Evolutionary conservation across 2,888 invertebrate species (phyloP).

Genomic region (Dicyrtoma fusca): DNA sequence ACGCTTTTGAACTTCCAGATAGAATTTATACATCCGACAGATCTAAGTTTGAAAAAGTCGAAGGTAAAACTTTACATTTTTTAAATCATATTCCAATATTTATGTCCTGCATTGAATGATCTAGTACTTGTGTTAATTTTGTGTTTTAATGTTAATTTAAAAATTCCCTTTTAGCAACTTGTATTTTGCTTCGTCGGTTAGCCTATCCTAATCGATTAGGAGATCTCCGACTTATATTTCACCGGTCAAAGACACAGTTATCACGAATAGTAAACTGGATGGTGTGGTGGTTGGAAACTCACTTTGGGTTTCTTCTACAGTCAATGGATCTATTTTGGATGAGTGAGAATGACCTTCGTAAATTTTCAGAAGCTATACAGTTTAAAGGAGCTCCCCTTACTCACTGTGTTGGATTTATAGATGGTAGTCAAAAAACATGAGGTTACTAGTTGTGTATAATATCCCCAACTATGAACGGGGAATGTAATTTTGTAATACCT

Average conservation of each 20-base stretch:
- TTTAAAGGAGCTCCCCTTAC: slow-evolving; percentile 5
- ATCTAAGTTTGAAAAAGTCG: not conserved
- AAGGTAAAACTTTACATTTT: not conserved
- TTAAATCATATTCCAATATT: not conserved
- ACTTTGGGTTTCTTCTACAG: not conserved
- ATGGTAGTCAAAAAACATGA: too few relatives aligned
- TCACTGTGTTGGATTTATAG: slow-evolving; percentile 24
- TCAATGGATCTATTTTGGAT: slow-evolving; percentile 12
- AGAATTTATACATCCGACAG: not conserved
- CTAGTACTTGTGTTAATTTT: too few relatives aligned
- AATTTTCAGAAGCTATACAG: not conserved
- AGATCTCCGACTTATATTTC: not conserved
- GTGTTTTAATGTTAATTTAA: not conserved
- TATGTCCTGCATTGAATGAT: too few relatives aligned
- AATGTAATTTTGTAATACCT: too few relatives aligned
- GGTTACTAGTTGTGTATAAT: too few relatives aligned
- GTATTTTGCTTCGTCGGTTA: slow-evolving; percentile 26
- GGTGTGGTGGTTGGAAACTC: not conserved
- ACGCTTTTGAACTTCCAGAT: not conserved
- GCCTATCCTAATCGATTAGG: slow-evolving; percentile 22
- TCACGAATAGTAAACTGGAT: slow-evolving; percentile 16
- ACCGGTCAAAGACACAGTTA: not conserved
- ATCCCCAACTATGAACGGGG: too few relatives aligned
- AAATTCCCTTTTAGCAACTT: not conserved
- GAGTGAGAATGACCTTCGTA: not conserved